Evolutionary conservation across 2,797 vertebrate genomes (phyloP), one percentile per base, ranked within the genome.

Genomic region (Parauchenoglanis ngamensis): DNA sequence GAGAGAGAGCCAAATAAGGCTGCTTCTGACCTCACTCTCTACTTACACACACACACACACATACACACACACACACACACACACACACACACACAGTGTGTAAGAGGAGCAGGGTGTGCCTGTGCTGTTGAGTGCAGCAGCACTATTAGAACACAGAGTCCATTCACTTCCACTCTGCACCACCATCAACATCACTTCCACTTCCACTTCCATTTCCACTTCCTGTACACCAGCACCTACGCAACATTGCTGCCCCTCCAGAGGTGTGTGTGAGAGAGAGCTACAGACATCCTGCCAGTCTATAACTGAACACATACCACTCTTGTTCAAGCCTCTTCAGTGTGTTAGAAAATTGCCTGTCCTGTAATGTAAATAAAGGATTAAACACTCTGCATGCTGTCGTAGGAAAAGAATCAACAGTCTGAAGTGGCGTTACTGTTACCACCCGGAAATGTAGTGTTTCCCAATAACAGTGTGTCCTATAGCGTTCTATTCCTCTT

Each of bases 1-100:
- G 52, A 57, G n/a, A 40, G 57, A 28, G 78, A 25, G 19, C 81
- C 44, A 81, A 81, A 81, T 63, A 81, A 63, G 79, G 79, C 59
- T n/a, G 1, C 57, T 61, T 44, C 78, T 80, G 78, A 80, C 78
- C 57, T 79, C 77, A 79, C 17, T 80, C 7, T 23, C 3, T 13
- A 59, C 2, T 15, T 15, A n/a, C 5, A 79, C 77, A 79, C 31
- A 40, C 54, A 78, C 52, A 78, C 76, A 57, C 52, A 77, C 25
- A 77, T n/a, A 57, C 52, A 56, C 76, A 59, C 77, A 80, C 77
- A 80, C 31, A 25, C 75, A 78, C 52, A 78, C 76, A 57, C 52
- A 77, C 25, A 77, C 52, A 57, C 52, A 56, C 76, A 59, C 77
- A 80, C 77, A 80, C 31, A 25, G 75, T 77, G 73, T 77, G 19